Base-by-base conservation (phyloP, 2,797 vertebrate genomes). In the Saxicola maurus region DNA sequence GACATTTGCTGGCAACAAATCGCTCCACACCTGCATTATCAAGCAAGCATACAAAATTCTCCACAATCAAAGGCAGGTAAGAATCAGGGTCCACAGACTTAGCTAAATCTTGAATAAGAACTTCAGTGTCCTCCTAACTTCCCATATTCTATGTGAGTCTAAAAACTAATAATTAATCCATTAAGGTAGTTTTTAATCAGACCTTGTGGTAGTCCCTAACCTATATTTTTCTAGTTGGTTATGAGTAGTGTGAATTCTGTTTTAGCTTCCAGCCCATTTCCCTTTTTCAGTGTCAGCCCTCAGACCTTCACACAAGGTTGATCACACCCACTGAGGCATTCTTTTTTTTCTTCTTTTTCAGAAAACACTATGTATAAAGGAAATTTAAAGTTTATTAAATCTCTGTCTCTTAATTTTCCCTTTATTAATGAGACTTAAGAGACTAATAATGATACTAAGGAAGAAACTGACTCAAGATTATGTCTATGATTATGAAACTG, bases 11-110 rank as follows among this genome's bases (percentile, higher is more conserved):
- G 56, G 3, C 19, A 65, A 33, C 6, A 65, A 57, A 82, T 73
- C 2, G 0, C 8, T 66, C 13, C 15, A 42, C 9, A 56, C 3
- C 5, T 82, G 6, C 3, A 1, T 28, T 33, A 18, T 40, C 27
- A 79, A 52, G 18, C 35, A 81, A 71, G 8, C 6, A 17, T 43
- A 15, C 0, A 71, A 49, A 60, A 3, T 18, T 40, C 3, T 65
- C 30, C 24, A 33, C 1, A 0, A 40, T 13, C 17, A 74, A 81
- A 71, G 56, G 2, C 10, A 48, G 27, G 23, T 3, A 57, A 55
- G 28, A 69, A 27, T 51, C 33, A 59, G 15, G 5, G 2, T 43
- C 7, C 25, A 74, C 9, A 81, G 17, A n/a, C 11, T 6, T 38
- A 53, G 6, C 4, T 31, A 74, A 57, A 33, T 25, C 7, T n/a